Percentiles rank a stretch among this genome's conserved stretches.
phyloP scores from a whole-genome alignment of 2,888 invertebrate genomes.

The Mythimna impura region DNA sequence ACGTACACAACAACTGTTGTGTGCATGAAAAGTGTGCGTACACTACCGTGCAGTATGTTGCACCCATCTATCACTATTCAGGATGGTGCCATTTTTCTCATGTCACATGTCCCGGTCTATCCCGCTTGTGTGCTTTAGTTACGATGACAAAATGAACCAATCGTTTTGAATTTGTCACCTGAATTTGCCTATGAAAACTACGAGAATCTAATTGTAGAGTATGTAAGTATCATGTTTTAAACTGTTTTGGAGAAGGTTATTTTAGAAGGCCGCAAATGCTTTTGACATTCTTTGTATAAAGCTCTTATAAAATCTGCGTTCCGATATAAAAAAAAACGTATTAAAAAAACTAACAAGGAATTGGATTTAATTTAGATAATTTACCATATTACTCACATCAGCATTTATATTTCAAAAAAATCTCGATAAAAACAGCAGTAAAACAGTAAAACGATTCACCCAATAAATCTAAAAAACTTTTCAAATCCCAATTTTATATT shows the following conservation, averaged over 20 bases:
- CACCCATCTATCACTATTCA: constrained; percentile 47
- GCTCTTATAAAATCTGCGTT: background rate
- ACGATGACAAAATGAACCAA: constrained; percentile 51
- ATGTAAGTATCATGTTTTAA: background rate
- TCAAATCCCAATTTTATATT: constrained; percentile 70
- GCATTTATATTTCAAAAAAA: background rate
- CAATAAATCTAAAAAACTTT: constrained; percentile 59
- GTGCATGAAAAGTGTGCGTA: constrained; percentile 8
- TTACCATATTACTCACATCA: background rate
- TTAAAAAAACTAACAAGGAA: background rate
- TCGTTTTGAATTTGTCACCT: constrained; percentile 35
- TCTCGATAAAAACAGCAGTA: background rate
- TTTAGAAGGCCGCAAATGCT: constrained; percentile 7
- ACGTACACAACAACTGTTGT: constrained; percentile 4
- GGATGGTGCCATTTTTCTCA: constrained; percentile 38
- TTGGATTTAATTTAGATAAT: no score
- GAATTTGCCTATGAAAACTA: background rate
- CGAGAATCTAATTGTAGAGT: background rate
- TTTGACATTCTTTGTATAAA: constrained; percentile 3
- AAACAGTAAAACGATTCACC: constrained; percentile 30
- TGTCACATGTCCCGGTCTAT: constrained; percentile 38
- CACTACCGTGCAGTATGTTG: constrained; percentile 28
- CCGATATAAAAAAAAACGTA: background rate
- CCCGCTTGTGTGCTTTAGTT: constrained; percentile 41
- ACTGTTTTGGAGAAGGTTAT: background rate